Percentiles rank a stretch among this genome's conserved stretches.
Conservation (phyloP, 2,113 vertebrate genomes). For the Menura novaehollandiae region DNA sequence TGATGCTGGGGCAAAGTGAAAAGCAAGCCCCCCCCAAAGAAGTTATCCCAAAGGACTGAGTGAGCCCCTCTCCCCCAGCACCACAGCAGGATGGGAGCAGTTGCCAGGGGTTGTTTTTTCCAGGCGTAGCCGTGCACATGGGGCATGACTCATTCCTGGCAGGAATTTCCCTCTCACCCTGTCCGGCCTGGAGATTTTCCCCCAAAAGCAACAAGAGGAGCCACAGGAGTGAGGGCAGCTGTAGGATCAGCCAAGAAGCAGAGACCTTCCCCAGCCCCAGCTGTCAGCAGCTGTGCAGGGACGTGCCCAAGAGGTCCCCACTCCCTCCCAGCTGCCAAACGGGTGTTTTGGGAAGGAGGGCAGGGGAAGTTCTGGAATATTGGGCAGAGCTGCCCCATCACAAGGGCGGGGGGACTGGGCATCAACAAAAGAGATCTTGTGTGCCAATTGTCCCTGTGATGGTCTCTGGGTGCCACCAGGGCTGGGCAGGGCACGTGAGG, state of each 20-base stretch:
- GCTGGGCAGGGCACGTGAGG: not conserved
- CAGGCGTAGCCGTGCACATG: rapidly evolving
- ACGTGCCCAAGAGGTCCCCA: not conserved
- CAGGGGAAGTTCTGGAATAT: not conserved
- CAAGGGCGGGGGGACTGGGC: rapidly evolving
- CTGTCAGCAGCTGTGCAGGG: not conserved
- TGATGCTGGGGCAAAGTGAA: not conserved
- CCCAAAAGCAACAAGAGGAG: not conserved
- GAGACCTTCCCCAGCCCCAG: not conserved
- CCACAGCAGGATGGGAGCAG: not conserved
- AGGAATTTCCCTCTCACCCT: slow-evolving; percentile 5
- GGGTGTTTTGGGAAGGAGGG: not conserved
- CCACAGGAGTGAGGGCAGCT: not conserved
- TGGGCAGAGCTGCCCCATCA: not conserved
- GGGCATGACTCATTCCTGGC: not conserved
- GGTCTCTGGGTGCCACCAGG: not conserved
- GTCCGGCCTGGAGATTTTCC: not conserved
- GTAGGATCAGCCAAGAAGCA: not conserved
- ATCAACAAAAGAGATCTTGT: not conserved
- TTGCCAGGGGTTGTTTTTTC: slow-evolving; percentile 15
- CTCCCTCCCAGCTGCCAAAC: not conserved
- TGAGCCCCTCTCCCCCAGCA: not conserved
- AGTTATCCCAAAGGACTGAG: not conserved
- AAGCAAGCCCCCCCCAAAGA: not conserved
- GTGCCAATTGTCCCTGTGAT: rapidly evolving